These are phyloP conservation scores for Drosophila punjabiensis DNA, from an alignment of 1,140 invertebrate genomes.

Conservation along the genomic window DNA sequence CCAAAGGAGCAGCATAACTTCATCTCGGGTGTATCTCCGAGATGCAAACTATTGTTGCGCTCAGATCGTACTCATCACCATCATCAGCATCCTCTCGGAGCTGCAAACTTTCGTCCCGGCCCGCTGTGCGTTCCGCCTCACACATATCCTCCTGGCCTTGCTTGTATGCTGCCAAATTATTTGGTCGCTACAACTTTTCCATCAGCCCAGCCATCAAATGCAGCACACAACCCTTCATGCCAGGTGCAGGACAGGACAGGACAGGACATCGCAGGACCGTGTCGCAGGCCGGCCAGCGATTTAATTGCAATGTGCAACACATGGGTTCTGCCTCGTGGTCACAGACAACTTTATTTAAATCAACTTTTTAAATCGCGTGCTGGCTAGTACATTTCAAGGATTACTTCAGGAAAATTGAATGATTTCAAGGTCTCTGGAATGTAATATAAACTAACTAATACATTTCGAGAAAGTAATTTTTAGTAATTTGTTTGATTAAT, in stretches of 20 bases:
- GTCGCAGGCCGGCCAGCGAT: slow-evolving; percentile 46
- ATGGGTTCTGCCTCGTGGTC: slow-evolving; percentile 23
- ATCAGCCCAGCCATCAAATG: slow-evolving; percentile 74
- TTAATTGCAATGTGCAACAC: slow-evolving; percentile 78
- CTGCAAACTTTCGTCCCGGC: slow-evolving; percentile 55
- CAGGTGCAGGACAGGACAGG: slow-evolving; percentile 10
- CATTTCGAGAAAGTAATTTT: not conserved
- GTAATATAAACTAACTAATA: not conserved
- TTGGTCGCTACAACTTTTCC: slow-evolving; percentile 73
- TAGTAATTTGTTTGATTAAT: not conserved
- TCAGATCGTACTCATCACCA: slow-evolving; percentile 63
- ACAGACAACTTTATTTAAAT: slow-evolving; percentile 8
- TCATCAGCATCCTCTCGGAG: slow-evolving; percentile 36
- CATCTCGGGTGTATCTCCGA: slow-evolving; percentile 60
- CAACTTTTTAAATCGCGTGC: slow-evolving; percentile 2
- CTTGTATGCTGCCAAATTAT: slow-evolving; percentile 51
- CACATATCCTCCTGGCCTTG: slow-evolving; percentile 12
- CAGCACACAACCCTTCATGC: slow-evolving; percentile 51
- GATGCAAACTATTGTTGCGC: slow-evolving; percentile 81
- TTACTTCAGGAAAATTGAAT: not conserved
- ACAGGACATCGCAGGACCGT: slow-evolving; percentile 9
- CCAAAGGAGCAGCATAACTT: slow-evolving; percentile 37
- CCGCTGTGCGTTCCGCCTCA: slow-evolving; percentile 40
- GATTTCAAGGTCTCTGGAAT: not conserved
- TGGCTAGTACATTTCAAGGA: not conserved